These are phyloP conservation scores for Dicaeum eximium DNA, from an alignment of 2,113 vertebrate genomes.

Conservation along the genomic window DNA sequence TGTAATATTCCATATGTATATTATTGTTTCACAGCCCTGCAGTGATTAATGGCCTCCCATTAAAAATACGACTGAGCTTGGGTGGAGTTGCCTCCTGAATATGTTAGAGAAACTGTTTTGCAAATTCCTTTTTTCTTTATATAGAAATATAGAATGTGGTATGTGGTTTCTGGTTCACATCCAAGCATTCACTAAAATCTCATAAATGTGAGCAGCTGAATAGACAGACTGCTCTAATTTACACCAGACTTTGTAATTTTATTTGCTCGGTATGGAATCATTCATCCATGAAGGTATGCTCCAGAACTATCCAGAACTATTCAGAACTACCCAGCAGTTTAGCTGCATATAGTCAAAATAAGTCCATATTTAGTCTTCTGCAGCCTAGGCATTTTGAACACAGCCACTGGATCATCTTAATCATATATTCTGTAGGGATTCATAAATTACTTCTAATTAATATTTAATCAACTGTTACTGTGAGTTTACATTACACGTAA, in stretches of 20 bases:
- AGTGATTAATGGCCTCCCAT: constrained; percentile 12
- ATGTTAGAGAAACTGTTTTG: constrained; percentile 6
- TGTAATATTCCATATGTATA: not conserved
- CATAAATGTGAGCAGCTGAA: constrained; percentile 57
- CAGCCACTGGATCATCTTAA: not conserved
- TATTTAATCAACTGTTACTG: not conserved
- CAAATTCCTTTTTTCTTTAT: constrained; percentile 39
- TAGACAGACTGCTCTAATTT: constrained; percentile 59
- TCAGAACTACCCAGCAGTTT: not conserved
- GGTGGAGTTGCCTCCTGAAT: constrained; percentile 40
- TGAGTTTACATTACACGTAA: not conserved
- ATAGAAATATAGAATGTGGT: constrained; percentile 37
- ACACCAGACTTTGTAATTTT: constrained; percentile 45
- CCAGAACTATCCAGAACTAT: not conserved
- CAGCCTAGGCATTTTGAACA: not conserved
- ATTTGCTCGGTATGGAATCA: constrained; percentile 30
- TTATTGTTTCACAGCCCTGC: not conserved
- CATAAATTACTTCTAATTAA: not conserved
- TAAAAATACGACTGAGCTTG: not conserved
- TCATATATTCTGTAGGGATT: not conserved
- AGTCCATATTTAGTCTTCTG: not conserved
- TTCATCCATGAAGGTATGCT: constrained; percentile 35
- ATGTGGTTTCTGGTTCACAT: constrained; percentile 39
- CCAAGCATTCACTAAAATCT: constrained; percentile 54
- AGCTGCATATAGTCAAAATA: constrained; percentile 1